Evolutionary conservation across 2,113 vertebrate genomes (phyloP), one percentile per base, ranked within the genome.

Genomic region (Hypomesus transpacificus): DNA sequence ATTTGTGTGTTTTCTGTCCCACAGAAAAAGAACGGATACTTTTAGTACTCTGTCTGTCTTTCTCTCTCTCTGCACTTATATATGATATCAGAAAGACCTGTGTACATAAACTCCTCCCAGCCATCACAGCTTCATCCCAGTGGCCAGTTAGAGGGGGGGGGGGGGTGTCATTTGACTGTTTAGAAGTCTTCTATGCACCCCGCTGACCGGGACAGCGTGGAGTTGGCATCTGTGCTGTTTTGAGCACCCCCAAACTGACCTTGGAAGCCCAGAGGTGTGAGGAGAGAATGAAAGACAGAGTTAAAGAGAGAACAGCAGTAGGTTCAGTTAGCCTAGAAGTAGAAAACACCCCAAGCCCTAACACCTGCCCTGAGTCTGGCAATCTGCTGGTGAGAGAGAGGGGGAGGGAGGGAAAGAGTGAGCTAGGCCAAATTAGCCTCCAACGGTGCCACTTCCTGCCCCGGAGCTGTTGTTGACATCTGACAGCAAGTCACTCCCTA

Each of bases 361-460:
- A 63, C 60, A 53, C 50, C 50, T 24, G 65, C 65, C 21, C 22
- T 67, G 79, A 51, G 80, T 69, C 74, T 80, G 78, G 80, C 75
- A 74, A 75, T 73, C 50, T 74, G 74, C 75, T 79, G 82, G 81
- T 85, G 82, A 69, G 78, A 84, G 84, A 74, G 73, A 9, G 1
- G 69, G 75, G 77, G 73, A 75, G 82, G 26, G 67, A 53, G 58
- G 69, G 74, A 71, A 26, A 60, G 62, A 60, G 39, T 67, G 16
- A 1, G 70, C 21, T 75, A 80, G 81, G 58, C 76, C 84, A 71
- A 80, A 78, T 83, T 76, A 79, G 88, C 76, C 81, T 89, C 88
- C 85, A 87, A 84, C 88, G 66, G 89, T 84, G 88, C 80, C 46
- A 87, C 83, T 92, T 92, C 90, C 90, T 91, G 89, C 80, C 86